Base-by-base conservation (phyloP, 2,113 vertebrate genomes). In the Python bivittatus region DNA sequence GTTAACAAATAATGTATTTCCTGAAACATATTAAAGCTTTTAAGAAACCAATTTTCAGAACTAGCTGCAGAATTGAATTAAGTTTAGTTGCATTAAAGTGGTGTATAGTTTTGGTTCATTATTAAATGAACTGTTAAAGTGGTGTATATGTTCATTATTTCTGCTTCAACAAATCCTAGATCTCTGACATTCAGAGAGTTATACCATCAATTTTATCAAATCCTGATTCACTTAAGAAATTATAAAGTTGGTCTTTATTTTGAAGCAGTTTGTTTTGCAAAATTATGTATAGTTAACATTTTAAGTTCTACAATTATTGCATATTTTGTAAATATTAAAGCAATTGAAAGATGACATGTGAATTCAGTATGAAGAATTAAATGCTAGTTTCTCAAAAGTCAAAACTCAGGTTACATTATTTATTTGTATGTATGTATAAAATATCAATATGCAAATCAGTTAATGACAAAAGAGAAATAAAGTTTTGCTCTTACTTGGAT, bases 401-500 rank as follows among this genome's bases (percentile, higher is more conserved):
- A 33, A 33, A 56, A 90, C 48, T 29, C 44, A 61, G 44, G 42
- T 42, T n/a, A 23, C 54, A 60, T 88, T 15, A 27, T 58, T 12
- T 88, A 33, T 48, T 10, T n/a, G 13, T 20, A 48, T n/a, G 13
- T 20, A 48, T 12, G 22, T 10, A 61, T 4, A 89, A 88, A 42
- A 1, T 53, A 64, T 23, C 38, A 53, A 89, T 13, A 38, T 1
- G 15, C 4, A 90, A 92, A 90, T 33, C n/a, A 42, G 23, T 72
- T n/a, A 88, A 91, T 13, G 44, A 11, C 4, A 92, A 93, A 92
- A 1, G 88, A 95, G 86, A 94, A 25, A 20, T 52, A 48, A 48
- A 17, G 89, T 95, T 25, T 13, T 4, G 64, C 94, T 72, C 98
- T 98, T 98, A 99, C 99, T 99, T 97, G 99, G 99, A 97, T 99